Base-by-base conservation (phyloP, 2,113 vertebrate genomes). In the Pogona vitticeps region DNA sequence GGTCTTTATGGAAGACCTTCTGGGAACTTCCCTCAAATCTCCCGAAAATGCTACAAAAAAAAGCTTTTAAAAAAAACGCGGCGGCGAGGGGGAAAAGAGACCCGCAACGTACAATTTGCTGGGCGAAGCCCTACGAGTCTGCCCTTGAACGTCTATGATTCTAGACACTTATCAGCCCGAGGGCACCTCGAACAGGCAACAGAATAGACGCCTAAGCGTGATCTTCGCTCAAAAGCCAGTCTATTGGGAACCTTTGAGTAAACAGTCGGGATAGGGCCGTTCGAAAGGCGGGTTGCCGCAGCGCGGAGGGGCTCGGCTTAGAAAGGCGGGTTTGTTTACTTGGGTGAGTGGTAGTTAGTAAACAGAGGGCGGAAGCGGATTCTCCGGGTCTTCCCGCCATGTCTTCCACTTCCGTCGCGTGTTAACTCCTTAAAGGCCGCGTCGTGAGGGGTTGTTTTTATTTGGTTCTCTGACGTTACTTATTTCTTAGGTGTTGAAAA, bases 171-270 rank as follows among this genome's bases (percentile, higher is more conserved):
- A 0, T 58, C 85, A 76, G 28, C 73, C 86, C 31, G 31, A 3
- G 77, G 17, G 7, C 88, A 90, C 91, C 91, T 85, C 82, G 28
- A 20, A 1, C 88, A 3, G 0, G 0, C 14, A 92, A 0, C 84
- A 86, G 38, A 0, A 3, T 79, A 28, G 86, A 58, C 80, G 21
- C 3, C 46, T 76, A 68, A 68, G 20, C 2, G 5, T 12, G n/a
- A 6, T 76, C 59, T 82, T 8, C 20, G 5, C 18, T 33, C 52
- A 61, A 12, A n/a, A 17, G 33, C 36, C 13, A 1, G 46, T 52
- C 1, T 31, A 3, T 3, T 12, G 26, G 61, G 4, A 9, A 15
- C 58, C 23, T 3, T 13, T 15, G 12, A 40, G 15, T n/a, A 9
- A 52, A 26, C 33, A 58, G 33, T 31, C 26, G 10, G 6, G 28